phyloP scores from a whole-genome alignment of 2,888 invertebrate species.

The Agapostemon virescens region DNA sequence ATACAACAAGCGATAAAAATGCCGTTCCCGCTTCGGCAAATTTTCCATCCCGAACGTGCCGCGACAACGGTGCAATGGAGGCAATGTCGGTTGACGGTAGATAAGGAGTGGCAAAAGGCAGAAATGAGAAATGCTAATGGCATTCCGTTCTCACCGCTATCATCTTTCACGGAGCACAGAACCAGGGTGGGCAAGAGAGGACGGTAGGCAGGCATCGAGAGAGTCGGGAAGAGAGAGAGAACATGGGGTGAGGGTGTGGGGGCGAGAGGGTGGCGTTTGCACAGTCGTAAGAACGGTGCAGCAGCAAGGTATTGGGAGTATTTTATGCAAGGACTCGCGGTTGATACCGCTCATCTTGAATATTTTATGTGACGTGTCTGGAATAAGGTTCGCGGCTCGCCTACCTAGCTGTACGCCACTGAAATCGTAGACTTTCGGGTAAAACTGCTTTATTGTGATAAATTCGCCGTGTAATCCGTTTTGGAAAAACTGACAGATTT shows the following conservation, averaged over 20 bases:
- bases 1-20: background rate
- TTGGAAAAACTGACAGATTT: background rate
- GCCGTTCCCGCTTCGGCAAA: conserved; percentile 46
- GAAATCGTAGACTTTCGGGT: conserved; percentile 23
- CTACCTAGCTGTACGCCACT: conserved; percentile 8
- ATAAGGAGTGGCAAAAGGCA: conserved; percentile 67
- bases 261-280: conserved; percentile 55
- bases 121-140: conserved; percentile 71
- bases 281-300: conserved; percentile 52
- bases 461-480: conserved; percentile 13
- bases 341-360: conserved; percentile 64
- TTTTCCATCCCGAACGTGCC: conserved; percentile 58
- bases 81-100: conserved; percentile 56
- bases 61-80: conserved; percentile 34
- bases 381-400: conserved; percentile 54
- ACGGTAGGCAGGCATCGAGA: conserved; percentile 3
- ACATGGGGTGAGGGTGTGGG: conserved; percentile 6
- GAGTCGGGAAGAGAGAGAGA: conserved; percentile 8
- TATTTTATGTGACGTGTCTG: conserved; percentile 62
- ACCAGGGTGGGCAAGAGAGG: conserved; percentile 11
- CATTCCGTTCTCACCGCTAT: conserved; percentile 70
- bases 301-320: conserved; percentile 57
- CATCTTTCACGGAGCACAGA: conserved; percentile 62
- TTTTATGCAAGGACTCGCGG: conserved; percentile 63
- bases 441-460: conserved; percentile 18